Base-by-base conservation (phyloP, 1,140 invertebrate species). In the Drosophila equinoxialis region DNA sequence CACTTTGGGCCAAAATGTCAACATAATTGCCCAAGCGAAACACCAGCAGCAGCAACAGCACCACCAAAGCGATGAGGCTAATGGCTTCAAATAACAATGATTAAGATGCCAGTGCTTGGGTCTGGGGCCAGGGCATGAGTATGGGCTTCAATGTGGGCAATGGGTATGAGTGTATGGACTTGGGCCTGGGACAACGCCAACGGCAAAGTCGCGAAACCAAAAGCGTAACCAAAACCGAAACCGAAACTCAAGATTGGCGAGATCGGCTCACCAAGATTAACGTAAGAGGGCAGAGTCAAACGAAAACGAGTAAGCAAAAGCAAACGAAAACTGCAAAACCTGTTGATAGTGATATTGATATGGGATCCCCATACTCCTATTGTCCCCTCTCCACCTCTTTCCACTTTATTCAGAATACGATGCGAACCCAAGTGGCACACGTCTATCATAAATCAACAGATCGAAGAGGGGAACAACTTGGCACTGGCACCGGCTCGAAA, bases 81-180 rank as follows among this genome's bases (percentile, higher is more conserved):
- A 87, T 87, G 83, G 77, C 77, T 74, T 63, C 68, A 89, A 87
- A 87, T 87, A 89, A 87, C 83, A 87, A 87, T 87, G 83, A 87
- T 87, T 87, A 87, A 87, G 77, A 71, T 69, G 72, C 65, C 68
- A 69, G 66, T 51, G 39, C 58, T n/a, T 45, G 62, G 41, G 39
- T 48, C 39, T 20, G 39, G 39, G 20, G 33, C n/a, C 42, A 45
- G 17, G 45, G 17, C 20, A 23, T 51, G 17, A 23, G 45, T 23
- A 48, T 48, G 8, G 14, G 8, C 17, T 0, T 42, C 5, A 5
- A 13, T 42, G 13, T 42, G 41, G 11, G n/a, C 41, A 30, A 42
- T 42, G n/a, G 3, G n/a, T 48, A n/a, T 48, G 45, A 5, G 45
- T 20, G 45, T 17, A 20, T 51, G 17, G 17, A 20, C 14, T 6